phyloP scores from a whole-genome alignment of 2,888 invertebrate species.

The Nasonia oneida region DNA sequence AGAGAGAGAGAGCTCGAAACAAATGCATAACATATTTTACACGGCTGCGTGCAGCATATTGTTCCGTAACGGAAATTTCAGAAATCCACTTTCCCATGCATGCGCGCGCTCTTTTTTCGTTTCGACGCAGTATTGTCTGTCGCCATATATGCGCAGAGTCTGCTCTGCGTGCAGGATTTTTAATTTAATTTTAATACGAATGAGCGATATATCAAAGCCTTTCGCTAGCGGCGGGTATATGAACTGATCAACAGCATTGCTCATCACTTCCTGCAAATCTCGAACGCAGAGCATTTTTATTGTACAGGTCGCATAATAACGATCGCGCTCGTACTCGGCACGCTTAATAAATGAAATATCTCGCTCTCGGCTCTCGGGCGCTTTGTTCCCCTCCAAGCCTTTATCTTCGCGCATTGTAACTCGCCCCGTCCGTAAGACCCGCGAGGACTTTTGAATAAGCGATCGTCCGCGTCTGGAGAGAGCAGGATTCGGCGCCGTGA shows the following conservation, averaged over 20 bases:
- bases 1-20: constrained; percentile 24
- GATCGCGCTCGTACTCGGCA: background rate
- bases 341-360: background rate
- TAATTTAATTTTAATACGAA: no score
- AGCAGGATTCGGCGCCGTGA: no score
- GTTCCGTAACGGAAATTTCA: background rate
- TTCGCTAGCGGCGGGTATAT: no score
- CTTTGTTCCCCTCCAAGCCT: background rate
- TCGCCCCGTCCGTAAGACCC: background rate
- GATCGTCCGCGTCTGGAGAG: background rate
- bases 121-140: background rate
- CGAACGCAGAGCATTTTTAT: no score
- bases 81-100: background rate
- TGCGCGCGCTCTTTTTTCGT: background rate
- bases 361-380: background rate
- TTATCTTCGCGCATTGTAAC: background rate
- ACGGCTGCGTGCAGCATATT: background rate
- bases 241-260: no score
- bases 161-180: no score
- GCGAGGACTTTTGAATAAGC: background rate
- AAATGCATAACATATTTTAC: constrained; percentile 12
- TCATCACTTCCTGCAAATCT: no score
- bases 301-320: no score
- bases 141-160: no score
- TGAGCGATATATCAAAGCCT: no score